These are phyloP conservation scores for Cataglyphis altisquamis DNA, from an alignment of 2,888 invertebrate species.

Conservation along the genomic window DNA sequence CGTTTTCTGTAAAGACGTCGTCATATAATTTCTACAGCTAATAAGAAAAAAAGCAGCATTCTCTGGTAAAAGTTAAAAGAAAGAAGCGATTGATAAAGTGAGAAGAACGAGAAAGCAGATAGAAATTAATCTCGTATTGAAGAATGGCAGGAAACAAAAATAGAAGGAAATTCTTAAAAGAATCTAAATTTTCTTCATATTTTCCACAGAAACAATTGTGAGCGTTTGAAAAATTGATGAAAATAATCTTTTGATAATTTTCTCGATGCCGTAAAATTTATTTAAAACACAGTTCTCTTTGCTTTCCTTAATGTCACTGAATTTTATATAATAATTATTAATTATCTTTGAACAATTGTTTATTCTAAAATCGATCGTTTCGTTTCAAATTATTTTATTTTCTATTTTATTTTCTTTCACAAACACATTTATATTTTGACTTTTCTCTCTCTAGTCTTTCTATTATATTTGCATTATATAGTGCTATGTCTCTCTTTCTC, in stretches of 20 bases:
- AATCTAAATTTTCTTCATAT: constrained; percentile 56
- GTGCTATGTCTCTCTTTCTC: constrained; percentile 25
- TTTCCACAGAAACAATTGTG: constrained; percentile 17
- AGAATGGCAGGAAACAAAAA: constrained; percentile 46
- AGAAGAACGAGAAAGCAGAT: not conserved
- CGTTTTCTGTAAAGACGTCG: constrained; percentile 36
- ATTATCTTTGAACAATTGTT: not conserved
- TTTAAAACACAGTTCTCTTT: not conserved
- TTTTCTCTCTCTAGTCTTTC: not conserved
- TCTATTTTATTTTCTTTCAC: not conserved
- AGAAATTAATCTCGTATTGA: not conserved
- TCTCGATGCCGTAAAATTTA: not conserved
- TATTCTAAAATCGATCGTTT: not conserved
- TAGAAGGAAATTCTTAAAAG: constrained; percentile 54
- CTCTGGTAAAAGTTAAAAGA: not conserved
- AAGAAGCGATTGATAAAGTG: not conserved
- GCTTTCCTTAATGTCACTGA: not conserved
- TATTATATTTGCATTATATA: constrained; percentile 27
- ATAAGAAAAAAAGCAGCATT: constrained; percentile 50
- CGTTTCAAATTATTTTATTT: not conserved
- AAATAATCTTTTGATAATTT: not conserved
- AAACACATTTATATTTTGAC: not conserved
- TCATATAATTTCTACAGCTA: constrained; percentile 61
- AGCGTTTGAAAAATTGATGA: not conserved
- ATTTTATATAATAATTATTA: not conserved